Conservation (phyloP, 2,797 vertebrate species). For the Mormyrops boulengeri region DNA sequence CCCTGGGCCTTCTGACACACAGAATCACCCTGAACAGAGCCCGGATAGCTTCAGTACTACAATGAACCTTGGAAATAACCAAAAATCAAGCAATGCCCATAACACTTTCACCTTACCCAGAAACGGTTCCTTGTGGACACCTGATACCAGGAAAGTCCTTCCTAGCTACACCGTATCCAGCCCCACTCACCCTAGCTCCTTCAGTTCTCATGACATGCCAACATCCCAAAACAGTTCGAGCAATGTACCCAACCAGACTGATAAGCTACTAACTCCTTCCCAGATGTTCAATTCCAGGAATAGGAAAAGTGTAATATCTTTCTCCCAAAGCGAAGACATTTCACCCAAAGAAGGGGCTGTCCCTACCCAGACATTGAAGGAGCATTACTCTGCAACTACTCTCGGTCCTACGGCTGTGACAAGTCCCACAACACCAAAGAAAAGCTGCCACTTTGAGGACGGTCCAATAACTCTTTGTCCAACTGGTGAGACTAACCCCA, state of each 20-base stretch:
- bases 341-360: slow-evolving; percentile 32
- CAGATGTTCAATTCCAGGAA: neutral
- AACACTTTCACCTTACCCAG: slow-evolving; percentile 22
- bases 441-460: neutral
- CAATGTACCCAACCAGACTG: slow-evolving; percentile 26
- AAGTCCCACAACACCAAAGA: neutral
- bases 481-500: neutral
- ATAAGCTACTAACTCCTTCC: neutral
- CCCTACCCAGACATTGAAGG: neutral
- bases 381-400: neutral
- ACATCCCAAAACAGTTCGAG: slow-evolving; percentile 25
- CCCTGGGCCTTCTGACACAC: neutral
- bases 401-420: neutral
- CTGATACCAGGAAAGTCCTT: slow-evolving; percentile 30
- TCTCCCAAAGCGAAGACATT: neutral
- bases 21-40: neutral
- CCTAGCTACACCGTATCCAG: neutral
- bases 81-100: slow-evolving; percentile 22
- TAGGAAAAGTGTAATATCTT: slow-evolving; percentile 23
- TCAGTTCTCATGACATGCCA: slow-evolving; percentile 31
- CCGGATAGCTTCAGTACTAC: neutral
- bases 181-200: slow-evolving; percentile 23
- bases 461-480: neutral
- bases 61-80: slow-evolving; percentile 15
- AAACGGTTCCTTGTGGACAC: slow-evolving; percentile 19